Evolutionary conservation across 2,797 vertebrate species (phyloP), one percentile per base, ranked within the genome.

Genomic region (Cephalopachus bancanus): DNA sequence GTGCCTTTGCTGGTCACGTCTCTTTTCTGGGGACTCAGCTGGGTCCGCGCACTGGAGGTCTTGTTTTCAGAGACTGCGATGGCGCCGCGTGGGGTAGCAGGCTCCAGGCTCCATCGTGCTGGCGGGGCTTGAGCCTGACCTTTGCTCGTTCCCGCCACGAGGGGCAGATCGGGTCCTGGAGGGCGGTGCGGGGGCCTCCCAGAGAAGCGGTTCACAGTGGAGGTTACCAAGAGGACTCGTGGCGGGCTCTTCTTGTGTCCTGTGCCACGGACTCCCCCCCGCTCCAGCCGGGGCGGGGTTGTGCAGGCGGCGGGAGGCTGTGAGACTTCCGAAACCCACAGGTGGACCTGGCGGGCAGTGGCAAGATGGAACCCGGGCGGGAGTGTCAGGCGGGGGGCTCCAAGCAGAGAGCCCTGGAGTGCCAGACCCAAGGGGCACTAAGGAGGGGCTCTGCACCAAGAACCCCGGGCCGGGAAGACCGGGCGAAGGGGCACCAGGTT

Each of bases 241-340:
- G 28, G 28, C 64, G 37, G 59, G 26, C 30, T 37, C 37, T 37
- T 37, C 37, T 37, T 37, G 37, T 49, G 20, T 59, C 30, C 65
- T 72, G 33, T 1, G 2, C 84, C 65, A 65, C 0, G 0, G 26
- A 78, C 37, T 69, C 62, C 20, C 49, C 53, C 30, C 57, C 53
- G 49, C n/a, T 4, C 12, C 11, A 16, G 51, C 11, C 2, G 9
- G 69, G 7, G 20, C 4, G 1, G 1, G 1, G 11, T 6, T 10
- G 24, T 26, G 19, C 15, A 11, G 44, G 55, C 5, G 7, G 44
- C 49, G 26, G 9, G 1, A 2, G 76, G 76, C 57, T 10, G 26
- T 2, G 60, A 49, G 60, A n/a, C 65, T 30, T 67, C 7, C 30
- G 30, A 33, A n/a, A 4, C 22, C 57, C 10, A 4, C 67, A 83